A percentile compares a stretch with the other conserved stretches of the same genome.
These are phyloP conservation scores for Tromatobia lineatoria DNA, from an alignment of 2,888 invertebrate genomes.

Conservation along the genomic window DNA sequence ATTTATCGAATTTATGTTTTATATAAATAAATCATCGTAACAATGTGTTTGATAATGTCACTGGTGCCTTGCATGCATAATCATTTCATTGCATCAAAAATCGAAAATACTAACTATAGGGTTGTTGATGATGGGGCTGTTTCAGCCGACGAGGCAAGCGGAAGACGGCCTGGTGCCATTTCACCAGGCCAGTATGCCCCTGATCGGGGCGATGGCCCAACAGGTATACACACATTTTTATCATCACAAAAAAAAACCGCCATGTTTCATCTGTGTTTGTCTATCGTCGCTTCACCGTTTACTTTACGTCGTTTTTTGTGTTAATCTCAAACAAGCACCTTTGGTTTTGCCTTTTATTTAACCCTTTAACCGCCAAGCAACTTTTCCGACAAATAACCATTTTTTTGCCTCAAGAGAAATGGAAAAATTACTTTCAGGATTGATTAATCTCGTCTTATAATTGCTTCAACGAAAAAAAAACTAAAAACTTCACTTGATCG, in stretches of 20 bases:
- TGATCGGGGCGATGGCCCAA: conserved; percentile 87
- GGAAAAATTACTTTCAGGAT: too few relatives aligned
- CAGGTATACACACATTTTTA: conserved; percentile 81
- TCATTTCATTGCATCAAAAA: conserved; percentile 76
- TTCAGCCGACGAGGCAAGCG: conserved; percentile 87
- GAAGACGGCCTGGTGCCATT: conserved; percentile 88
- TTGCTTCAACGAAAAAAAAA: too few relatives aligned
- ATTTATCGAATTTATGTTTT: conserved; percentile 27
- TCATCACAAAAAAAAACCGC: conserved; percentile 65
- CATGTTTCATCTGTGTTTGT: conserved; percentile 81
- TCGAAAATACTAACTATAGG: conserved; percentile 82
- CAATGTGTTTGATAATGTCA: conserved; percentile 63
- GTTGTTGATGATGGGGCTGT: conserved; percentile 83
- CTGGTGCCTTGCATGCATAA: conserved; percentile 76
- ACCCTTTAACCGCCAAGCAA: too few relatives aligned
- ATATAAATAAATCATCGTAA: conserved; percentile 45
- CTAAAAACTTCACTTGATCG: too few relatives aligned
- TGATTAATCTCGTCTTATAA: too few relatives aligned
- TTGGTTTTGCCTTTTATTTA: conserved; percentile 20
- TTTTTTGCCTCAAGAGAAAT: too few relatives aligned
- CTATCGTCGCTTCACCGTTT: conserved; percentile 68
- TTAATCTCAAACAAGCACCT: conserved; percentile 7
- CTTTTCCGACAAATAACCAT: too few relatives aligned
- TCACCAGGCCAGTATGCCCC: conserved; percentile 88
- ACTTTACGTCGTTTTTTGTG: conserved; percentile 31